Evolutionary conservation across 2,797 vertebrate species (phyloP).

Genomic region (Orientallactaga sibirica): DNA sequence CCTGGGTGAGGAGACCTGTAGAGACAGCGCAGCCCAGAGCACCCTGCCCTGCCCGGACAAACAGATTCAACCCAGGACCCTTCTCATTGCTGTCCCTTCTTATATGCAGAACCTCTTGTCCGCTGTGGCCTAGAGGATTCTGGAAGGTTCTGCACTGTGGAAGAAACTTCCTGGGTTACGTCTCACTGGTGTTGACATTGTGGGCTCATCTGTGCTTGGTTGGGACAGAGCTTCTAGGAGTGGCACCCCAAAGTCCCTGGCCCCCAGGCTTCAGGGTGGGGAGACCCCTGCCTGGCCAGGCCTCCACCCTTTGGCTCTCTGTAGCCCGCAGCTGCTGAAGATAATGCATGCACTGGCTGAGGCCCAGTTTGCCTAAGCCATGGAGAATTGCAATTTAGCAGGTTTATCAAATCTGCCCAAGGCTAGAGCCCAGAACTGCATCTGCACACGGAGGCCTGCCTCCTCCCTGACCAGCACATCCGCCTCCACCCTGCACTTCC

Average conservation of each 20-base stretch:
- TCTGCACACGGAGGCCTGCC: not conserved
- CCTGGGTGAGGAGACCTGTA: not conserved
- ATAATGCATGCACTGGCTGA: constrained; percentile 26
- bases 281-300: not conserved
- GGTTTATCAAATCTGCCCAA: constrained; percentile 8
- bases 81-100: no score
- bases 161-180: not conserved
- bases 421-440: constrained; percentile 45
- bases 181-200: not conserved
- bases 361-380: constrained; percentile 69
- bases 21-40: not conserved
- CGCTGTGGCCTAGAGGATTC: not conserved
- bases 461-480: not conserved
- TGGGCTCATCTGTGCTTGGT: not conserved
- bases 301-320: constrained; percentile 57
- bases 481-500: constrained; percentile 39
- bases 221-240: not conserved
- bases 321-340: constrained; percentile 68
- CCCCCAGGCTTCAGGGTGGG: constrained; percentile 12
- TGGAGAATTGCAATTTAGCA: constrained; percentile 71
- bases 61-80: not conserved
- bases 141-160: not conserved
- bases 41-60: not conserved
- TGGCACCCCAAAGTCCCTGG: not conserved
- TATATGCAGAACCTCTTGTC: not conserved